Base-by-base conservation (phyloP, 2,113 vertebrate genomes). In the Xenopus tropicalis region DNA sequence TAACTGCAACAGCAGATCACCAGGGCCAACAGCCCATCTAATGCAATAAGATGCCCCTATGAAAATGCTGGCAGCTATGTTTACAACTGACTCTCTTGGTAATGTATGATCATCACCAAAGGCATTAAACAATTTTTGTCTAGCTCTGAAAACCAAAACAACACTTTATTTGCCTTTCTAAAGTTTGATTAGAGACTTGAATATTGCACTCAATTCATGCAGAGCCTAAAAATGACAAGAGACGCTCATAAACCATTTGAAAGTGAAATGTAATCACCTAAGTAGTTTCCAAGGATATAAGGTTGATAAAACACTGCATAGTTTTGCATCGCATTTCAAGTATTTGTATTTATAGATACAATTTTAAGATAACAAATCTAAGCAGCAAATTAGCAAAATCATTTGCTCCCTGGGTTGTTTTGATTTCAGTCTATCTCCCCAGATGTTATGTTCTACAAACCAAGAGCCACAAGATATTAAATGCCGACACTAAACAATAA, bases 251-350 rank as follows among this genome's bases (percentile, higher is more conserved):
- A 74, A 74, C 59, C 46, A 67, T 74, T 68, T 74, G 64, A 74
- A 74, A 74, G 72, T 67, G 67, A 74, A 74, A 68, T 74, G 64
- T 61, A 74, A 68, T 74, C 58, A 74, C 64, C 21, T 74, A 68
- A 74, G 65, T 74, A 74, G 64, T 61, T 68, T 67, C 37, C 57
- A 48, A 68, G 43, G 64, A 74, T 74, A 52, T 74, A 25, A 43
- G 54, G 17, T 57, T 74, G 43, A 68, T n/a, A 68, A 29, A 13
- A 48, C n/a, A 7, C 64, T 17, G 65, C 62, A 61, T 67, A 61
- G 42, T 46, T 74, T 68, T 61, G 25, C 65, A 74, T 68, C 68
- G 61, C 64, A 61, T 74, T 68, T 19, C 23, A 37, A 48, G 44
- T 61, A 67, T 66, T 59, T 74, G 42, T 65, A 37, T 44, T 20